Evolutionary conservation across 2,888 invertebrate genomes (phyloP).

Genomic region (Nematopogon swammerdamellus): DNA sequence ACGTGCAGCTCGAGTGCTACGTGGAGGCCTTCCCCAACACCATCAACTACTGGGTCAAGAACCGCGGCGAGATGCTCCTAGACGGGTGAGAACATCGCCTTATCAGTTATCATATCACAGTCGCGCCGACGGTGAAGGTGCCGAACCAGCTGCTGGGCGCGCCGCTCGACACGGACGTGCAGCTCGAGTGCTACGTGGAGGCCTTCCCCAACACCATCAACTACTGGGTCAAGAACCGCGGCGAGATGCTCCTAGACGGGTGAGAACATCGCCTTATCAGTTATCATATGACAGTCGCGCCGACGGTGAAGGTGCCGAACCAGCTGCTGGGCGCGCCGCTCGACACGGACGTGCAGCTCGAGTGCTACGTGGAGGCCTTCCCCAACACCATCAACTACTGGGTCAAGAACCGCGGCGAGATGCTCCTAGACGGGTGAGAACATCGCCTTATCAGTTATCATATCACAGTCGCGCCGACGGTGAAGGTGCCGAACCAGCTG

Average conservation of each 20-base stretch:
- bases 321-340: slow-evolving; percentile 85
- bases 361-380: slow-evolving; percentile 86
- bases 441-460: slow-evolving; percentile 7
- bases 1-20: slow-evolving; percentile 82
- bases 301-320: slow-evolving; percentile 84
- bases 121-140: slow-evolving; percentile 85
- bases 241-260: slow-evolving; percentile 82
- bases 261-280: slow-evolving; percentile 27
- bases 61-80: slow-evolving; percentile 74
- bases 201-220: too few relatives aligned
- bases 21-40: slow-evolving; percentile 89
- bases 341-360: slow-evolving; percentile 80
- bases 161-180: slow-evolving; percentile 81
- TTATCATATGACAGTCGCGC: slow-evolving; percentile 65
- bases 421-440: slow-evolving; percentile 76
- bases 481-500: slow-evolving; percentile 86
- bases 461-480: slow-evolving; percentile 77
- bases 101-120: slow-evolving; percentile 43
- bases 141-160: slow-evolving; percentile 87
- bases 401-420: slow-evolving; percentile 74
- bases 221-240: slow-evolving; percentile 77
- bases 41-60: slow-evolving; percentile 84
- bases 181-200: slow-evolving; percentile 83
- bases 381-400: slow-evolving; percentile 71
- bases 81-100: slow-evolving; percentile 61